These are phyloP conservation scores for Chlorops oryzae DNA, from an alignment of 1,140 invertebrate species.

Conservation along the genomic window DNA sequence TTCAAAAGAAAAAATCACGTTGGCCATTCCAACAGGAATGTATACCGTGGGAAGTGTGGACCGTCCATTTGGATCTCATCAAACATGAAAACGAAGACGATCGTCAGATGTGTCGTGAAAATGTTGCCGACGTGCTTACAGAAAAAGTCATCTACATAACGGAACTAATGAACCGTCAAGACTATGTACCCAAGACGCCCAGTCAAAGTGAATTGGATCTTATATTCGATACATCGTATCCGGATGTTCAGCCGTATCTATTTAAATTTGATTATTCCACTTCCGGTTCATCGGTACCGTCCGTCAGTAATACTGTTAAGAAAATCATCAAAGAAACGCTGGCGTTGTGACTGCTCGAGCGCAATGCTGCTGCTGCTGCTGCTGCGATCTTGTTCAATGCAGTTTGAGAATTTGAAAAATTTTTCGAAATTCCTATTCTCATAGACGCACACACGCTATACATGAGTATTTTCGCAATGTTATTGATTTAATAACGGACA, in stretches of 20 bases:
- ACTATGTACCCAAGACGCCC: slow-evolving; percentile 94
- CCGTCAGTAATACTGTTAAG: slow-evolving; percentile 80
- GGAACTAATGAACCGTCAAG: slow-evolving; percentile 89
- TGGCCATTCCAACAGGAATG: slow-evolving; percentile 86
- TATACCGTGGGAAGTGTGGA: slow-evolving; percentile 98
- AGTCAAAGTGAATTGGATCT: slow-evolving; percentile 85
- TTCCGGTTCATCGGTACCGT: slow-evolving; percentile 62
- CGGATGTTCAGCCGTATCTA: slow-evolving; percentile 91
- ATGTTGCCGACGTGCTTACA: slow-evolving; percentile 82
- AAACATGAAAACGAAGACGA: slow-evolving; percentile 82
- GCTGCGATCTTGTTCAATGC: too few relatives aligned
- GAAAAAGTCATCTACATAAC: slow-evolving; percentile 92
- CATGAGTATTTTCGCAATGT: too few relatives aligned
- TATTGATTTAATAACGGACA: too few relatives aligned
- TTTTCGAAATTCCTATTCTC: too few relatives aligned
- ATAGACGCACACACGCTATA: too few relatives aligned
- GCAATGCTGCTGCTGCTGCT: too few relatives aligned
- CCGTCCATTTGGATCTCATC: slow-evolving; percentile 80
- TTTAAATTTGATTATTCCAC: slow-evolving; percentile 80
- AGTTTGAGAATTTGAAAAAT: too few relatives aligned
- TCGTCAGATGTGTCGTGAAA: slow-evolving; percentile 78
- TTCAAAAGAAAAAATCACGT: slow-evolving; percentile 79
- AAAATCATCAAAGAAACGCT: slow-evolving; percentile 86
- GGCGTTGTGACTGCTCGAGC: slow-evolving; percentile 59
- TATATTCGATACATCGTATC: slow-evolving; percentile 88